Conservation (phyloP, 2,888 invertebrate species). For the Coelinius sp. region DNA sequence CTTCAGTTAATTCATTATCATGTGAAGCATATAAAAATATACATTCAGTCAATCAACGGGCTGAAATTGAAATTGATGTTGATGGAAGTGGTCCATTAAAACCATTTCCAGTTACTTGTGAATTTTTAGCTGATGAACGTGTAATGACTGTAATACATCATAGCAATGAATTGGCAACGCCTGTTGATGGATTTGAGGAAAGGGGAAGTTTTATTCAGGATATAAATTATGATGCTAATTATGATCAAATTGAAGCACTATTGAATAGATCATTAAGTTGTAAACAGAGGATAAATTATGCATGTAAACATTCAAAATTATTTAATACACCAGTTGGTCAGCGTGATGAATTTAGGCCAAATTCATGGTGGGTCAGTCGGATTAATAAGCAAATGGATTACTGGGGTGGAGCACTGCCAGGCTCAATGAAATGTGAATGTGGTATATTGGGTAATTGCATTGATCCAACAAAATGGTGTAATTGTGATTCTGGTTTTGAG, state of each 20-base stretch:
- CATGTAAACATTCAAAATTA: conserved; percentile 86
- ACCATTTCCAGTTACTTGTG: conserved; percentile 93
- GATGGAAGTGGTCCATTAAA: conserved; percentile 95
- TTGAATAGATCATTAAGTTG: conserved; percentile 88
- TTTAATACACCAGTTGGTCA: conserved; percentile 88
- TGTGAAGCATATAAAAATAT: conserved; percentile 90
- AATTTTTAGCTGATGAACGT: conserved; percentile 85
- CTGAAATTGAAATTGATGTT: conserved; percentile 89
- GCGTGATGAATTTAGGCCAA: conserved; percentile 81
- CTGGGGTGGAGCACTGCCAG: conserved; percentile 91
- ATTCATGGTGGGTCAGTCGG: conserved; percentile 97
- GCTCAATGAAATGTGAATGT: conserved; percentile 91
- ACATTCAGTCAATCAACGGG: conserved; percentile 80
- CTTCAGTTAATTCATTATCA: conserved; percentile 88
- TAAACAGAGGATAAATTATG: conserved; percentile 88
- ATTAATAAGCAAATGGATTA: conserved; percentile 96
- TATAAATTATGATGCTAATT: conserved; percentile 88
- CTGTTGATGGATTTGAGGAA: conserved; percentile 93
- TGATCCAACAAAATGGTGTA: conserved; percentile 93
- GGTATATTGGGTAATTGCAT: conserved; percentile 88
- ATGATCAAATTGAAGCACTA: conserved; percentile 88
- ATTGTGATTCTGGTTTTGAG: conserved; percentile 86
- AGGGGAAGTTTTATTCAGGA: conserved; percentile 92
- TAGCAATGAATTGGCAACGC: conserved; percentile 81
- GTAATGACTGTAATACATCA: conserved; percentile 86